A percentile compares a stretch with the other conserved stretches of the same genome.
phyloP scores from a whole-genome alignment of 2,113 vertebrate species.

The cattle (Bos taurus) region DNA sequence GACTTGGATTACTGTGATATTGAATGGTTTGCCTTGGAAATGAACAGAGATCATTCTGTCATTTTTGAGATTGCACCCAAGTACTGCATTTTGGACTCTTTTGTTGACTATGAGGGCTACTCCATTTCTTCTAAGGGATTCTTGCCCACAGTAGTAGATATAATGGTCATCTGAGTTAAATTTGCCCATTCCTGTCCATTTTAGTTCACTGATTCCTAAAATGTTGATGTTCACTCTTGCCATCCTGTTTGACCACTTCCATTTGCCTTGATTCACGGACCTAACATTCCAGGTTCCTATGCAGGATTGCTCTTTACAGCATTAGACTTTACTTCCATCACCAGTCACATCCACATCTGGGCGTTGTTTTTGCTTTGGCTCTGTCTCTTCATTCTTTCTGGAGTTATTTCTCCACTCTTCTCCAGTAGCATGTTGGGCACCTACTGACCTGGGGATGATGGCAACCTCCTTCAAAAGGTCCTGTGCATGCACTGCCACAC shows the following conservation, averaged over 20 bases:
- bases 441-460: background rate
- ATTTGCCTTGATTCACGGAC: background rate
- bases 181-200: background rate
- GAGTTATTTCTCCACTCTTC: background rate
- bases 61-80: background rate
- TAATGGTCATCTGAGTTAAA: background rate
- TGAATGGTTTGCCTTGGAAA: background rate
- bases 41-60: background rate
- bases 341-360: background rate
- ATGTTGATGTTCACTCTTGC: background rate
- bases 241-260: background rate
- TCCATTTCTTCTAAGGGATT: background rate
- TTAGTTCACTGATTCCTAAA: background rate
- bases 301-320: background rate
- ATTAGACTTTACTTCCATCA: background rate
- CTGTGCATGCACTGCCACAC: fast-evolving
- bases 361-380: background rate
- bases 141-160: background rate
- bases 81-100: background rate
- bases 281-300: background rate
- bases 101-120: background rate
- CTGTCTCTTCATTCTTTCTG: background rate
- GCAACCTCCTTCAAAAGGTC: background rate
- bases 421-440: background rate
- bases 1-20: background rate